These are phyloP conservation scores for Oostethus manadensis DNA, from an alignment of 2,113 vertebrate genomes.

Conservation along the genomic window DNA sequence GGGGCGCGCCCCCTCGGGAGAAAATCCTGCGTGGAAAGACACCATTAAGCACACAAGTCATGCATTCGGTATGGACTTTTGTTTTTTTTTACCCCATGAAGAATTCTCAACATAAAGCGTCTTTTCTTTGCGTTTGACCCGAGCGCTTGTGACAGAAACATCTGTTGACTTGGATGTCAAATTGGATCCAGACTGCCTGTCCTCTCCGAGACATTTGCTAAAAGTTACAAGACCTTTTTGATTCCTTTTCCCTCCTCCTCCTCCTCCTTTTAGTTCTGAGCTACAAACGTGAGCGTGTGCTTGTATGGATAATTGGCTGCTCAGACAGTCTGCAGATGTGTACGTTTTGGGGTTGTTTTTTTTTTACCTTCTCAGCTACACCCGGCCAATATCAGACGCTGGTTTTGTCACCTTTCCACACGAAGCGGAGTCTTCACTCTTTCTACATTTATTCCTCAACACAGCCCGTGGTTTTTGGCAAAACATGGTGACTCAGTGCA, in stretches of 20 bases:
- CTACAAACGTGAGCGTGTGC: slow-evolving; percentile 47
- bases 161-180: slow-evolving; percentile 55
- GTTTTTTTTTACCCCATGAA: slow-evolving; percentile 23
- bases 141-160: slow-evolving; percentile 49
- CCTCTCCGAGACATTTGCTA: slow-evolving; percentile 55
- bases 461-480: neutral
- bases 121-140: slow-evolving; percentile 60
- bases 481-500: neutral
- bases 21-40: too few species aligned
- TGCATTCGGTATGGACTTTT: slow-evolving; percentile 36
- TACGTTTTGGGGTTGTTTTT: slow-evolving; percentile 24
- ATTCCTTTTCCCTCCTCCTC: slow-evolving; percentile 20
- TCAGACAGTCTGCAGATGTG: slow-evolving; percentile 63
- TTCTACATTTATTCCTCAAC: neutral
- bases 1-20: too few species aligned
- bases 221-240: slow-evolving; percentile 39
- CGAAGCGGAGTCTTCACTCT: slow-evolving; percentile 16
- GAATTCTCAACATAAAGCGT: slow-evolving; percentile 40
- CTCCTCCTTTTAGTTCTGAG: slow-evolving; percentile 22
- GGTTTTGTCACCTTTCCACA: slow-evolving; percentile 50
- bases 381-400: slow-evolving; percentile 53
- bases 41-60: slow-evolving; percentile 4
- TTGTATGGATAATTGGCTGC: slow-evolving; percentile 57
- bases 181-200: slow-evolving; percentile 63
- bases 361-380: slow-evolving; percentile 39